Evolutionary conservation across 2,888 invertebrate genomes (phyloP).

Genomic region (Steinernema carpocapsae): DNA sequence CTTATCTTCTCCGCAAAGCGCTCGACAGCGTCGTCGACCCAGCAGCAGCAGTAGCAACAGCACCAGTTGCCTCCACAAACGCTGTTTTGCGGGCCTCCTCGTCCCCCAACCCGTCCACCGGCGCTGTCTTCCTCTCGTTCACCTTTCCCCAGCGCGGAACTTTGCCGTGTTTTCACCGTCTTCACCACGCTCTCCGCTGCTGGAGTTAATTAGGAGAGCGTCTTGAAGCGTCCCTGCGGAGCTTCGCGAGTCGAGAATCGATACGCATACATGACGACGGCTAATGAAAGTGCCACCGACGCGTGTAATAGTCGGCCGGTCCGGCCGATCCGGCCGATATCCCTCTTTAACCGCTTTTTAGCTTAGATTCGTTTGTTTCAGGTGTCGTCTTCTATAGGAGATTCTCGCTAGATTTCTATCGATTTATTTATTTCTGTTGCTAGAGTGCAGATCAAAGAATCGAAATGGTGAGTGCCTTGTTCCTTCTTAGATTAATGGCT

Average conservation of each 20-base stretch:
- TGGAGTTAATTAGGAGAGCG: background rate
- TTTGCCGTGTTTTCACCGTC: conserved; percentile 1
- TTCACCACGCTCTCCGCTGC: background rate
- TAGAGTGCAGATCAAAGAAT: background rate
- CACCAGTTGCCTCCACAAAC: background rate
- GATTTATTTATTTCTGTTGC: conserved; percentile 28
- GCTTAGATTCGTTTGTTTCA: background rate
- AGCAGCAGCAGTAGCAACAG: too few species aligned
- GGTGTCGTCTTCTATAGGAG: background rate
- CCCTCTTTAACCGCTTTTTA: background rate
- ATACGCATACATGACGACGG: background rate
- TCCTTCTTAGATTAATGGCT: too few species aligned
- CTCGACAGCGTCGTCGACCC: too few species aligned
- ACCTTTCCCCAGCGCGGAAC: background rate
- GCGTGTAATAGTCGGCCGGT: conserved; percentile 22
- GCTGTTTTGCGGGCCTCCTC: background rate
- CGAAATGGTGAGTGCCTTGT: background rate
- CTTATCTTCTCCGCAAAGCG: too few species aligned
- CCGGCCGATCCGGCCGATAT: too few species aligned
- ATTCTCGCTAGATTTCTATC: conserved; percentile 18
- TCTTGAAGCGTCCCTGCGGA: background rate
- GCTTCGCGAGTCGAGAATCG: conserved; percentile 5
- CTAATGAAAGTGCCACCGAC: conserved; percentile 31
- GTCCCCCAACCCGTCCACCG: background rate
- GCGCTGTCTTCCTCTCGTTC: background rate